Percentiles rank a stretch among this genome's conserved stretches.
phyloP scores from a whole-genome alignment of 2,113 vertebrate genomes.

The Junco hyemalis region DNA sequence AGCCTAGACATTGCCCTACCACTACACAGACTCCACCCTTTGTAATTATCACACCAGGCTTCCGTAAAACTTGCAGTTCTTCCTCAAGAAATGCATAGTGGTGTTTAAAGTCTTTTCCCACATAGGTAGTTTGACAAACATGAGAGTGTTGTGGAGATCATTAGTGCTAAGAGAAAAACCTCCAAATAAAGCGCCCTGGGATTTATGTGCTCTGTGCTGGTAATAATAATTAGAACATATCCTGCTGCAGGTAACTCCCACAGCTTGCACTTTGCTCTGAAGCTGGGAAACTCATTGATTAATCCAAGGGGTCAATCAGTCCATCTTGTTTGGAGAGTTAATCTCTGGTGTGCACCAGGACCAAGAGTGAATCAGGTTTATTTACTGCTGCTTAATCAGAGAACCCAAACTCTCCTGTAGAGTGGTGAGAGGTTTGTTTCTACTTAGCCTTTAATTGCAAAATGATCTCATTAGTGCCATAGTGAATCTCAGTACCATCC shows the following conservation, averaged over 20 bases:
- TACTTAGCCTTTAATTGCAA: conserved; percentile 62
- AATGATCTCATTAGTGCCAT: conserved; percentile 63
- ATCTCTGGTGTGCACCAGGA: conserved; percentile 27
- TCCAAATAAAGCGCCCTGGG: conserved; percentile 16
- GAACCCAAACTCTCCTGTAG: conserved; percentile 27
- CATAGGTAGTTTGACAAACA: neutral
- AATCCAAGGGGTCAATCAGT: conserved; percentile 65
- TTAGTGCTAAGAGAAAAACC: conserved; percentile 6
- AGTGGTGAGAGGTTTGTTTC: conserved; percentile 44
- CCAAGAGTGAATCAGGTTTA: conserved; percentile 15
- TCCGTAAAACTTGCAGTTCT: neutral
- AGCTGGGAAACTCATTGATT: conserved; percentile 47
- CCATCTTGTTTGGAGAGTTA: conserved; percentile 57
- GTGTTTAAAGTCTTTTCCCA: neutral
- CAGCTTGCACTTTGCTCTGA: conserved; percentile 17
- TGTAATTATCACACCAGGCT: neutral
- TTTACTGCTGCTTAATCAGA: conserved; percentile 57
- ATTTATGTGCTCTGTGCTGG: conserved; percentile 46
- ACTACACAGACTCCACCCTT: neutral
- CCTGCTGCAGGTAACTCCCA: conserved; percentile 12
- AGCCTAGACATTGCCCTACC: neutral
- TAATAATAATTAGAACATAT: conserved; percentile 43
- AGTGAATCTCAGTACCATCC: neutral
- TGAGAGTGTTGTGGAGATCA: neutral
- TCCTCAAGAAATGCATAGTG: neutral